A percentile compares a stretch with the other conserved stretches of the same genome.
These are phyloP conservation scores for Eulemur mongoz DNA, from an alignment of 2,797 vertebrate species.

Conservation along the genomic window DNA sequence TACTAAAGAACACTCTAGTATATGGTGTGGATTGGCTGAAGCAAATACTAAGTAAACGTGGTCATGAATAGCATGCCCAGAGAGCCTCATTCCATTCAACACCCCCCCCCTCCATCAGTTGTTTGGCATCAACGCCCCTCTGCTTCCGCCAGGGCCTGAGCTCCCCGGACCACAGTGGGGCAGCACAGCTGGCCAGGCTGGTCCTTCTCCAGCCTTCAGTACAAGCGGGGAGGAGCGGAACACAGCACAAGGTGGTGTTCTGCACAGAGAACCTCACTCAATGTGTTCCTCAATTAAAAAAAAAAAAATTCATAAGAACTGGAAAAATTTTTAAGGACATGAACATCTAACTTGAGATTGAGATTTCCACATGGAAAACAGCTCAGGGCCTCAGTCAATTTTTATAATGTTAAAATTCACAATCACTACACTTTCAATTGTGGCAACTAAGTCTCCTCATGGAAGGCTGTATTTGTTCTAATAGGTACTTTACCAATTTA, in stretches of 20 bases:
- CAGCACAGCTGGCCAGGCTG: too few species aligned
- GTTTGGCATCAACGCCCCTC: fast-evolving
- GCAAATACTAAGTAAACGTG: neutral
- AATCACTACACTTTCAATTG: neutral
- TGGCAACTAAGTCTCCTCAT: neutral
- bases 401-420: neutral
- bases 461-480: neutral
- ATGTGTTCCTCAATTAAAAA: neutral
- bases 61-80: neutral
- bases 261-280: neutral
- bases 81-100: neutral
- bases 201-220: neutral
- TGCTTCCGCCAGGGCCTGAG: neutral
- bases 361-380: neutral
- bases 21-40: neutral
- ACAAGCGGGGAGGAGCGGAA: neutral
- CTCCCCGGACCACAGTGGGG: fast-evolving
- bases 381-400: neutral
- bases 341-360: neutral
- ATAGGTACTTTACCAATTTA: neutral
- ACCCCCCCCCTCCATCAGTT: neutral
- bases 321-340: neutral
- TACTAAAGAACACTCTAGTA: neutral
- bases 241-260: neutral
- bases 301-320: neutral